Evolutionary conservation across 2,797 vertebrate genomes (phyloP), one percentile per base, ranked within the genome.

Genomic region (Pantherophis alleghaniensis): DNA sequence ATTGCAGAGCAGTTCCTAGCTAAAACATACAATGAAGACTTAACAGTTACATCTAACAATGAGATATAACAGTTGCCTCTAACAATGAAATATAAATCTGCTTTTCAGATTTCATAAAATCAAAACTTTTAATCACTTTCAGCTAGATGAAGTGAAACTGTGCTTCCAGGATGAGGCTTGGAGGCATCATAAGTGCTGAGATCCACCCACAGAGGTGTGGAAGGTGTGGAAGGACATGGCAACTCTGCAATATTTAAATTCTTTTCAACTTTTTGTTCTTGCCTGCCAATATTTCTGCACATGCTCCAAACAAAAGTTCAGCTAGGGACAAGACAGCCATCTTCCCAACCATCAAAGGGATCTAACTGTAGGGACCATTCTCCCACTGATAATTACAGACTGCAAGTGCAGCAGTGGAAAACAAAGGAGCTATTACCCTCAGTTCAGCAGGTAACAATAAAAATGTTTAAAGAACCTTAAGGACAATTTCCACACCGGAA

Each of bases 1-100:
- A 94, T 61, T 7, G 0, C 0, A 57, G 56, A 60, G 20, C 0
- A 56, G 13, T 9, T 60, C 11, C 18, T 59, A n/a, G 51, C 24
- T 79, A 14, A 56, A 53, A 16, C 55, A 3, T 74, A 22, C 59
- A 83, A 57, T 37, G 63, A 94, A 1, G n/a, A 87, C 53, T 0
- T 0, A 57, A 90, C 88, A 55, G 63, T 55, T 91, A 28, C 0
- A n/a, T 26, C 11, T 14, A 53, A 55, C 42, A 92, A 66, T 1
- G n/a, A 47, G 63, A 60, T 56, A 14, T 55, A 37, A 18, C 88
- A 53, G 56, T 51, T 92, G 32, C 0, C 32, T 47, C 13, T 12
- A 53, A 55, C 47, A 92, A 61, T 1, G 32, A 47, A 69, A 59
- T 55, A 14, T 59, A 37, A 16, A 56, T 56, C 22, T 28, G 59